Conservation (phyloP, 1,140 invertebrate genomes). For the Grapholita molesta region DNA sequence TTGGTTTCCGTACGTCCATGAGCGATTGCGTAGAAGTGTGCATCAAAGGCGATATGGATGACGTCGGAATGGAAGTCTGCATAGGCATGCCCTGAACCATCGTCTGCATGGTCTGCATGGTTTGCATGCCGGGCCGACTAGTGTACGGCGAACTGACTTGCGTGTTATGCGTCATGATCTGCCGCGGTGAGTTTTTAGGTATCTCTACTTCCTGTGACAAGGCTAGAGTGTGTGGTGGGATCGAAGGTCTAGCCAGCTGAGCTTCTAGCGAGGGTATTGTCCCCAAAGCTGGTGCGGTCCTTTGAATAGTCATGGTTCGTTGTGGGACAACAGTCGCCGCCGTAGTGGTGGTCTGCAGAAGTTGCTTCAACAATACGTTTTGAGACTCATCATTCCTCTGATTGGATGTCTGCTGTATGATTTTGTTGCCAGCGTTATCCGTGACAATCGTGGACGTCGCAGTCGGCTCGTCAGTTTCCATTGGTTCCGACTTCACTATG, state of each 20-base stretch:
- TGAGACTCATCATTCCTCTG: constrained; percentile 87
- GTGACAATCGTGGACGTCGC: constrained; percentile 28
- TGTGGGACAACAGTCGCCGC: constrained; percentile 74
- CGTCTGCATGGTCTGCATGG: background rate
- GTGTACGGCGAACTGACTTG: constrained; percentile 58
- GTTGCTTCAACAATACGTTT: constrained; percentile 93
- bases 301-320: constrained; percentile 72
- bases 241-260: constrained; percentile 84
- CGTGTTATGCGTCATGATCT: constrained; percentile 51
- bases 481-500: constrained; percentile 74
- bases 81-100: constrained; percentile 27
- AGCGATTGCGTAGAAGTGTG: constrained; percentile 72
- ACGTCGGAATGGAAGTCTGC: constrained; percentile 54
- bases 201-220: constrained; percentile 77
- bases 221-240: constrained; percentile 78
- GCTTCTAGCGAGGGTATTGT: constrained; percentile 86
- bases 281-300: constrained; percentile 81
- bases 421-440: constrained; percentile 43
- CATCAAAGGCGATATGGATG: constrained; percentile 60
- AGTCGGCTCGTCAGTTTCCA: constrained; percentile 69
- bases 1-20: constrained; percentile 72
- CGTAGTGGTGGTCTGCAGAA: constrained; percentile 90
- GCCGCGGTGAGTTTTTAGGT: constrained; percentile 73
- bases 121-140: constrained; percentile 42
- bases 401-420: constrained; percentile 40